A percentile compares a stretch with the other conserved stretches of the same genome.
phyloP scores from a whole-genome alignment of 2,113 vertebrate genomes.

The Psilopsiagon aymara region DNA sequence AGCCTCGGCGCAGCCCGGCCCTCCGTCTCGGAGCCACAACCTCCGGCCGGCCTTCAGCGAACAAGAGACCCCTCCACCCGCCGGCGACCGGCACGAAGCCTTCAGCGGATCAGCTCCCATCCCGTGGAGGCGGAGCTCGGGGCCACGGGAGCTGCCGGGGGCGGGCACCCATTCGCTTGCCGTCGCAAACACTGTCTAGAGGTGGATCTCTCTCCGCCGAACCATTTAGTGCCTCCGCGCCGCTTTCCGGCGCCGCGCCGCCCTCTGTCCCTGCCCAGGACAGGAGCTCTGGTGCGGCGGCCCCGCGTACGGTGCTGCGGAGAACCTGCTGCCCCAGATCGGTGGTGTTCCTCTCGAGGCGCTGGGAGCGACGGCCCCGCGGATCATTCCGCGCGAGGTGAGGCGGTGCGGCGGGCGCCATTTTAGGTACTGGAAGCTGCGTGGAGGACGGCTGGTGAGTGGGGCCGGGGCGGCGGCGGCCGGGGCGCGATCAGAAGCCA shows the following conservation, averaged over 20 bases:
- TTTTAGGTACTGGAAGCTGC: not conserved
- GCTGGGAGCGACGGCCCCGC: rapidly evolving
- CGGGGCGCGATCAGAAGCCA: not conserved
- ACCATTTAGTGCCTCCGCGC: not conserved
- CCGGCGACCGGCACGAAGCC: not conserved
- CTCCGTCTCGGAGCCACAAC: too few relatives aligned
- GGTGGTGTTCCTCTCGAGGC: rapidly evolving
- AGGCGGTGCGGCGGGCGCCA: not conserved
- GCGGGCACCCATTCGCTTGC: not conserved
- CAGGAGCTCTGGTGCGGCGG: too few relatives aligned
- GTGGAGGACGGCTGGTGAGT: rapidly evolving
- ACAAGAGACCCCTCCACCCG: too few relatives aligned
- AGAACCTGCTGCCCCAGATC: not conserved
- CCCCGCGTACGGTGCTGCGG: too few relatives aligned
- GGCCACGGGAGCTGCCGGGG: not conserved
- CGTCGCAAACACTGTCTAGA: not conserved
- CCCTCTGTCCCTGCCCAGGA: too few relatives aligned
- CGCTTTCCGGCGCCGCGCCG: rapidly evolving
- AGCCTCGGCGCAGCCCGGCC: not conserved
- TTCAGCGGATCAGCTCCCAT: not conserved
- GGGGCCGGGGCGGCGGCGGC: rapidly evolving
- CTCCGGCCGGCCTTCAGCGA: not conserved
- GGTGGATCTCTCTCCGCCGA: not conserved
- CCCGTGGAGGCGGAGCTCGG: not conserved
- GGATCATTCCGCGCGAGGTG: not conserved